Base-by-base conservation (phyloP, 2,113 vertebrate species). In the Salvelinus fontinalis region DNA sequence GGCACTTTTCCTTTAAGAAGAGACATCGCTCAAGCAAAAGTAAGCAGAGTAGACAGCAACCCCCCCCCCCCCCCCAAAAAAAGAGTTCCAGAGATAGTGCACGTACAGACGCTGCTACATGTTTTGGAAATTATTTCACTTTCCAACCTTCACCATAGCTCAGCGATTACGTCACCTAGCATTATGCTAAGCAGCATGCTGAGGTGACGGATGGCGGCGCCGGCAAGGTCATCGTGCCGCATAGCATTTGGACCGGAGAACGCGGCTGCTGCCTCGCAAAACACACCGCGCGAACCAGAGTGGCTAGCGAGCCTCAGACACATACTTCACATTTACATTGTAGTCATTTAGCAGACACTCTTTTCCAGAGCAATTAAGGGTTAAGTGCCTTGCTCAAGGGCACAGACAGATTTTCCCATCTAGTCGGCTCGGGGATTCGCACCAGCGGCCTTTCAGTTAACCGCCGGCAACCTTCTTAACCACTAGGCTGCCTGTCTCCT, bases 171-270 rank as follows among this genome's bases (percentile, higher is more conserved):
- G 85, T 93, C 90, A 92, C 76, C 79, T 75, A 80, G 87, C 88
- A 92, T 91, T 89, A 93, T 93, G 92, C 90, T 89, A 92, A 93
- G 87, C 85, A 84, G 78, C 89, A 87, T 70, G 87, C 89, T 90
- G 88, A 86, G 89, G 87, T 81, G 74, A 83, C 78, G 83, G 82
- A 84, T 77, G 82, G 83, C 85, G 86, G 85, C 86, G 81, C 77
- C 26, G 77, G 86, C 93, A 93, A 94, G 93, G 92, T 93, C 92
- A 89, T 76, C 73, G 85, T 90, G 89, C 89, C 89, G 90, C 92
- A 92, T 86, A 89, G 92, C 91, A 92, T 93, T 90, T 92, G 93
- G 91, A 91, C 89, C 51, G 75, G 39, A 68, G 12, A 73, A 60
- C 76, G 5, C 51, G 16, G 51, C 27, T 70, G 74, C 78, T 69